A percentile compares a stretch with the other conserved stretches of the same genome.
These are phyloP conservation scores for Lasioglossum marginatum DNA, from an alignment of 2,888 invertebrate genomes.

Conservation along the genomic window DNA sequence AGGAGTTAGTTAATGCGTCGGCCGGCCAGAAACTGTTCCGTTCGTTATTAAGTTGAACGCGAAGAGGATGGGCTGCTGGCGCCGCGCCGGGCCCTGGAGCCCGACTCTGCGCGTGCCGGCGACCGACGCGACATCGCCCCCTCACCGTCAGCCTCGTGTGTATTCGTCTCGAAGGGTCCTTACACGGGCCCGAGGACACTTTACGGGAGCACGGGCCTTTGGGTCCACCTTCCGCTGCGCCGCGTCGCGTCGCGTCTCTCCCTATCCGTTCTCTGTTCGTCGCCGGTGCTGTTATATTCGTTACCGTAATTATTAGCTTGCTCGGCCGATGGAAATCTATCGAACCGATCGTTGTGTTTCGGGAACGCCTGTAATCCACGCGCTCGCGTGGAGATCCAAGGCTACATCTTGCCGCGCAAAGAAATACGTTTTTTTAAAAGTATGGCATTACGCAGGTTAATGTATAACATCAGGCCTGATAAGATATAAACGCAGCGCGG, in stretches of 20 bases:
- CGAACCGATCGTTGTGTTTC: slow-evolving; percentile 35
- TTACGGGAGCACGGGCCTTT: slow-evolving; percentile 21
- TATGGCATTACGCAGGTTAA: slow-evolving; percentile 44
- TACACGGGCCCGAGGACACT: slow-evolving; percentile 25
- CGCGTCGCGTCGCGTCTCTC: neutral
- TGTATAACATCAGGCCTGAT: slow-evolving; percentile 54
- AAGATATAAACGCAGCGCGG: slow-evolving; percentile 49
- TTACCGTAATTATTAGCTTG: slow-evolving; percentile 43
- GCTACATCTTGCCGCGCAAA: slow-evolving; percentile 14
- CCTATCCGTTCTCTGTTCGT: neutral
- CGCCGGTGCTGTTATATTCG: slow-evolving; percentile 17
- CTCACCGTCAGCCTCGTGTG: slow-evolving; percentile 23
- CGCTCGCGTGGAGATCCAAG: neutral
- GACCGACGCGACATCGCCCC: slow-evolving; percentile 10
- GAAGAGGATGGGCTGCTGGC: slow-evolving; percentile 31
- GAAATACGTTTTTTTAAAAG: slow-evolving; percentile 53
- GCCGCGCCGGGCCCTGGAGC: slow-evolving; percentile 39
- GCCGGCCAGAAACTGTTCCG: slow-evolving; percentile 74
- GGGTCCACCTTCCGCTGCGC: neutral
- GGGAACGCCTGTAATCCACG: slow-evolving; percentile 48
- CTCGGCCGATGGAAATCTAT: slow-evolving; percentile 37
- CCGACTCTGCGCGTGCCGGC: slow-evolving; percentile 38
- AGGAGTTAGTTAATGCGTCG: slow-evolving; percentile 76
- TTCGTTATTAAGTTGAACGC: slow-evolving; percentile 58
- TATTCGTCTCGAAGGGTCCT: slow-evolving; percentile 26